These are phyloP conservation scores for Muschampia plurimacula DNA, from an alignment of 2,888 invertebrate species.

Conservation along the genomic window DNA sequence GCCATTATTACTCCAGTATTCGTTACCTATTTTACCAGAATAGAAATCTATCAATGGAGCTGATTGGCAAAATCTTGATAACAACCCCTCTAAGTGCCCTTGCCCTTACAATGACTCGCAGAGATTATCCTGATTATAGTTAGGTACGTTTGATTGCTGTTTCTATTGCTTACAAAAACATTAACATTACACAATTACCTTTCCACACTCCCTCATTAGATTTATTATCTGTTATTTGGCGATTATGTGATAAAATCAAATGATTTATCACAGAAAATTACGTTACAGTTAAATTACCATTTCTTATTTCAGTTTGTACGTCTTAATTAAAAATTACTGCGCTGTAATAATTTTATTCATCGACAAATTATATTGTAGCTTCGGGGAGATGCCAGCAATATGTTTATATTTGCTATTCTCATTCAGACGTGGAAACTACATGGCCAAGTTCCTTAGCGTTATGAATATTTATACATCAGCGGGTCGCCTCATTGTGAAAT, in stretches of 20 bases:
- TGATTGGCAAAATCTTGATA: conserved; percentile 81
- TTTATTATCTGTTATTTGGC: conserved; percentile 19
- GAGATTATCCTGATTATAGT: conserved; percentile 57
- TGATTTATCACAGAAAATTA: conserved; percentile 25
- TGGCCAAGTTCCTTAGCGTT: conserved; percentile 15
- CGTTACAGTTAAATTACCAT: neutral
- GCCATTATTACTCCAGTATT: neutral
- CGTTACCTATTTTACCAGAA: conserved; percentile 49
- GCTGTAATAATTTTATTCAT: conserved; percentile 35
- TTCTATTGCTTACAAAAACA: conserved; percentile 54
- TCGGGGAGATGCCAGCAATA: conserved; percentile 23
- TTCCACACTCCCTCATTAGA: conserved; percentile 10
- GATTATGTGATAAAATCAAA: conserved; percentile 13
- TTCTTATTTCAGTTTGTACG: conserved; percentile 14
- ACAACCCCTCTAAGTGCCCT: conserved; percentile 53
- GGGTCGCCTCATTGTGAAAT: conserved; percentile 42
- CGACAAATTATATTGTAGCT: conserved; percentile 24
- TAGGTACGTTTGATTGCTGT: conserved; percentile 59
- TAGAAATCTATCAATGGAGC: conserved; percentile 63
- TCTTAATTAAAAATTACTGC: conserved; percentile 37
- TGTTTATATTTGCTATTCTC: conserved; percentile 32
- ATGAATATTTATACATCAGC: conserved; percentile 42
- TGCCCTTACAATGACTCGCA: conserved; percentile 54
- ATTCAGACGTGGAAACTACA: conserved; percentile 28
- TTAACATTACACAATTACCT: conserved; percentile 39